Evolutionary conservation across 2,797 vertebrate species (phyloP), one percentile per base, ranked within the genome.

Genomic region (Catharus ustulatus): DNA sequence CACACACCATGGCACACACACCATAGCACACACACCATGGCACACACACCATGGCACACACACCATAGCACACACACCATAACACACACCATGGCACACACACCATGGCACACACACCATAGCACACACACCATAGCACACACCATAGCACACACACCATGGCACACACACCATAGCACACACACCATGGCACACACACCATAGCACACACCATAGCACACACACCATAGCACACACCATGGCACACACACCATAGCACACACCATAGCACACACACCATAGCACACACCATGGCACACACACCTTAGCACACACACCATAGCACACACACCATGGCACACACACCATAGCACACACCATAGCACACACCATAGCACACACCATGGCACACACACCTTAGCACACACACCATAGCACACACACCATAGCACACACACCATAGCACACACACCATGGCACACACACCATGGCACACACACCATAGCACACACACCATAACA

Each of bases 141-240:
- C 46, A 46, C 20, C n/a, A 46, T 11, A 10, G n/a, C n/a, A n/a
- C n/a, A n/a, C 61, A 63, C 9, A 13, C 36, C 74, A 9, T 1
- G 2, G 38, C n/a, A n/a, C 43, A 24, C 1, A 68, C 26, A 38
- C 2, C 11, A 10, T 1, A n/a, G n/a, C n/a, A n/a, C n/a, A n/a
- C n/a, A n/a, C n/a, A n/a, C n/a, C n/a, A n/a, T n/a, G n/a, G 2
- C n/a, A 9, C 63, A 8, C 63, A 66, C n/a, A 36, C 8, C 16
- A 10, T 4, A 4, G n/a, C 38, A 43, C 59, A 62, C 40, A 62
- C 3, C 40, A 6, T 1, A 5, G 34, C 34, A 7, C 34, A 34
- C n/a, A n/a, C n/a, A n/a, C n/a, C n/a, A n/a, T n/a, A n/a, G n/a
- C n/a, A 49, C 62, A 62, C 9, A 8, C 61, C 58, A 5, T 4